Percentiles rank a stretch among this genome's conserved stretches.
Conservation (phyloP, 2,113 vertebrate genomes). For the Solea solea region DNA sequence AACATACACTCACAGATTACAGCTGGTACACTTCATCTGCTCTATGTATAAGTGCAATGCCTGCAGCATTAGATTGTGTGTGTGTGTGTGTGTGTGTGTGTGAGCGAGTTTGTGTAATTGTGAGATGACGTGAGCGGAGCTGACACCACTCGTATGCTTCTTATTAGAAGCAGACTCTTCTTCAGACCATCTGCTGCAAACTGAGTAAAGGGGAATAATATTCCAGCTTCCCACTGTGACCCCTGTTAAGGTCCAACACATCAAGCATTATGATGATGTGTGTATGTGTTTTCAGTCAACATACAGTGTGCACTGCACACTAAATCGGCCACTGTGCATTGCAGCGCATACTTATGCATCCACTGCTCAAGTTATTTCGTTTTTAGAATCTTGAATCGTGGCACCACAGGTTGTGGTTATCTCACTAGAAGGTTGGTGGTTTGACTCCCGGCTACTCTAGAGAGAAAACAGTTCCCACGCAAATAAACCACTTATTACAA, state of each 20-base stretch:
- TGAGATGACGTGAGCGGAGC: conserved; percentile 16
- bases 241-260: conserved; percentile 21
- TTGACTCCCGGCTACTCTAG: too few relatives aligned
- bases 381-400: too few relatives aligned
- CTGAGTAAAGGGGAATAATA: conserved; percentile 3
- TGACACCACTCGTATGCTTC: conserved; percentile 31
- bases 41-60: too few relatives aligned
- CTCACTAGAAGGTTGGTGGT: too few relatives aligned
- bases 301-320: neutral
- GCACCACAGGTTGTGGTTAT: too few relatives aligned
- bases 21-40: too few relatives aligned
- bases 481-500: too few relatives aligned
- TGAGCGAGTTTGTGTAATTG: neutral
- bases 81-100: conserved; percentile 11
- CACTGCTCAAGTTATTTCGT: too few relatives aligned
- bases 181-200: conserved; percentile 33
- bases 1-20: too few relatives aligned
- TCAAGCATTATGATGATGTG: neutral
- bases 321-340: neutral
- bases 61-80: neutral
- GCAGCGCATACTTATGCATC: too few relatives aligned
- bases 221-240: conserved; percentile 16
- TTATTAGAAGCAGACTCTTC: conserved; percentile 23
- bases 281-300: neutral
- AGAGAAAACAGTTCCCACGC: too few relatives aligned